phyloP scores from a whole-genome alignment of 2,888 invertebrate genomes.

The Drosophila testacea region DNA sequence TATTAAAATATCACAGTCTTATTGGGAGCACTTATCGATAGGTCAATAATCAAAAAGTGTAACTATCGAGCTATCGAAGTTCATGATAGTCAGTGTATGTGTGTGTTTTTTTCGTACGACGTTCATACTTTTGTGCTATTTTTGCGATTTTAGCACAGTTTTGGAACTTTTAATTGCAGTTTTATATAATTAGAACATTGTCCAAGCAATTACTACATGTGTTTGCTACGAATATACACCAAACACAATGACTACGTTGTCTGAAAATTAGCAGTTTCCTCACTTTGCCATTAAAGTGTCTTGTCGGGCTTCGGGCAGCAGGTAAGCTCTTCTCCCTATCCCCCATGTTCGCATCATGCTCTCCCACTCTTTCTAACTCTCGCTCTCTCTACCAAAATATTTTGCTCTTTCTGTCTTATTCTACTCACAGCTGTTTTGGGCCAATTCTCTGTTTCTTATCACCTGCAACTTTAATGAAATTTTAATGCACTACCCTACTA shows the following conservation, averaged over 20 bases:
- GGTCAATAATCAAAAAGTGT: neutral
- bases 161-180: conserved; percentile 21
- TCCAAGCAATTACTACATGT: conserved; percentile 13
- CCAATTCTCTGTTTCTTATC: conserved; percentile 51
- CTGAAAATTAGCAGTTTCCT: conserved; percentile 51
- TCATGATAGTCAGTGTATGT: conserved; percentile 45
- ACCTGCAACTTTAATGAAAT: conserved; percentile 34
- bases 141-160: conserved; percentile 39
- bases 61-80: conserved; percentile 45
- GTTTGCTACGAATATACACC: conserved; percentile 18
- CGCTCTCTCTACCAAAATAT: conserved; percentile 38
- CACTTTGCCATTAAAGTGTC: conserved; percentile 49
- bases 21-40: conserved; percentile 33
- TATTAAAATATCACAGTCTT: neutral
- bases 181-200: conserved; percentile 38
- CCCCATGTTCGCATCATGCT: conserved; percentile 21
- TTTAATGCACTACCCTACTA: conserved; percentile 17
- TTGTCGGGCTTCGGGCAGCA: conserved; percentile 65
- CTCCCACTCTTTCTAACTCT: conserved; percentile 29
- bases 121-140: conserved; percentile 55
- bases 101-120: conserved; percentile 63
- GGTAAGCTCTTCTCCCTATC: conserved; percentile 50
- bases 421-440: conserved; percentile 57
- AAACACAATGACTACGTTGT: conserved; percentile 40
- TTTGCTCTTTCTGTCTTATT: conserved; percentile 40